phyloP scores from a whole-genome alignment of 2,888 invertebrate species.

The Aproaerema taeniolella region DNA sequence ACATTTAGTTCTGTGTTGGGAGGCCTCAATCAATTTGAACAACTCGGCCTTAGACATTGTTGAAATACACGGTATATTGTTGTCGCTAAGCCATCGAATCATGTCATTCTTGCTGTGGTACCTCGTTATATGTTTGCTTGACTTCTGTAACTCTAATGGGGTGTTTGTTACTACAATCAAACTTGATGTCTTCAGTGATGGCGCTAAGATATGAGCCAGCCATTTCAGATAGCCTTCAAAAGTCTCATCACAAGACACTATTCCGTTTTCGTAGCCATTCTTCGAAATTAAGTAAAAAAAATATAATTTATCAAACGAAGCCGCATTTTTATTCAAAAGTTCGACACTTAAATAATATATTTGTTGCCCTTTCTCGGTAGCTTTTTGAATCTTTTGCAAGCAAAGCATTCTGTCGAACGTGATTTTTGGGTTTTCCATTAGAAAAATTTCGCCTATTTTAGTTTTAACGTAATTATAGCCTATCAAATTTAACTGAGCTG shows the following conservation, averaged over 20 bases:
- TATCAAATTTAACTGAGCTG: no score
- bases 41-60: conserved; percentile 41
- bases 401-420: conserved; percentile 6
- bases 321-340: background rate
- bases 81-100: conserved; percentile 34
- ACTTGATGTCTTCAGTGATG: conserved; percentile 27
- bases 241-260: conserved; percentile 29
- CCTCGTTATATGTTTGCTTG: conserved; percentile 29
- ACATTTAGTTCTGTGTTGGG: conserved; percentile 19
- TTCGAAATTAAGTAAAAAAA: conserved; percentile 1
- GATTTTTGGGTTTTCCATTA: conserved; percentile 2
- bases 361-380: background rate
- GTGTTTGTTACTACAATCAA: conserved; percentile 40
- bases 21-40: conserved; percentile 36
- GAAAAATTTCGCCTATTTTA: background rate
- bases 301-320: background rate
- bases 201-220: conserved; percentile 37
- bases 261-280: conserved; percentile 24
- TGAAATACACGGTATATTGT: conserved; percentile 37
- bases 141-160: conserved; percentile 25
- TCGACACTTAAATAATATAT: conserved; percentile 6
- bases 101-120: conserved; percentile 41
- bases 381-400: conserved; percentile 1
- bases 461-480: background rate
- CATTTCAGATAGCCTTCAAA: conserved; percentile 38